Base-by-base conservation (phyloP, 2,797 vertebrate species). In the Gorsachius magnificus region DNA sequence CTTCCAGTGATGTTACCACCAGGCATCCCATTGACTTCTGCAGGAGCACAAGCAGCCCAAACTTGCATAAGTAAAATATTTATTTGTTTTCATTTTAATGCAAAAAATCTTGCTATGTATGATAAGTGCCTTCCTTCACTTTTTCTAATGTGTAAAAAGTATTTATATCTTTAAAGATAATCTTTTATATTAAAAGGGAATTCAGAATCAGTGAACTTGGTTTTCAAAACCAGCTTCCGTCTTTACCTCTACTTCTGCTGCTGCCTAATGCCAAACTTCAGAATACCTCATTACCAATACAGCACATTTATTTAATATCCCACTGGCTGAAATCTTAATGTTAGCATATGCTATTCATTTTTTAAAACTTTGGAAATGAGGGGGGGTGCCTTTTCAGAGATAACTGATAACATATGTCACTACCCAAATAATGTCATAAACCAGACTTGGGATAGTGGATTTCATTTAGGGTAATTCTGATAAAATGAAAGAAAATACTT, bases 161-260 rank as follows among this genome's bases (percentile, higher is more conserved):
- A 96, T 98, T 97, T 98, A 97, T 97, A 87, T 86, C 66, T 87
- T 96, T 96, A 50, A 97, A 93, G 71, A 85, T 96, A 97, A 77
- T 95, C 98, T 98, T 98, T 98, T 98, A 98, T 97, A 98, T 98
- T 98, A 98, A 98, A 98, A 98, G 98, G 91, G 86, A 94, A 97
- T 95, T 95, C 95, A 90, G 58, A 65, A 96, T 86, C 87, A 77
- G 89, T 96, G 94, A 96, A 97, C 80, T 96, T 98, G 95, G 96
- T 97, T 97, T 96, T 96, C 96, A 97, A 97, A 97, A 97, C 96
- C 93, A 97, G 17, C 50, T 96, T 86, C 91, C 85, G 35, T 82
- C 31, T 90, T 95, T 97, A 95, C 92, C 94, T 98, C 95, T 97
- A 70, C 76, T 93, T 38, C 71, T 97, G 83, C 97, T 98, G 94